Base-by-base conservation (phyloP, 1,140 invertebrate species). In the Diorhabda sublineata region DNA sequence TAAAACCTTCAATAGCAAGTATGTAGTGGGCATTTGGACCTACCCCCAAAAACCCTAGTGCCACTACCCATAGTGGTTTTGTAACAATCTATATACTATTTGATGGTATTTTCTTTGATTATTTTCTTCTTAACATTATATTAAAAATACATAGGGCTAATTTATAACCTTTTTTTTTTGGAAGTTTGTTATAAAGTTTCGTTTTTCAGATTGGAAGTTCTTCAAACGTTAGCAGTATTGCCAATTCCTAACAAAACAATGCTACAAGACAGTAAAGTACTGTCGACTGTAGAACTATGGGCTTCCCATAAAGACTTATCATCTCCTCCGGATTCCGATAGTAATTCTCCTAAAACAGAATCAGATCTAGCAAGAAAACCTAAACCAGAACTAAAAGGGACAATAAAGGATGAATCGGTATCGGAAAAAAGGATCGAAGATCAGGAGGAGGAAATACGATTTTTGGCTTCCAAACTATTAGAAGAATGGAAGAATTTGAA, bases 211-310 rank as follows among this genome's bases (percentile, higher is more conserved):
- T 73, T 88, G 61, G 88, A 90, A 74, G 89, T 96, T 73, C 80
- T 97, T n/a, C 87, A 91, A 72, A 92, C 92, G 0, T 81, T 95
- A 52, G 88, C 90, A 64, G 87, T 89, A 59, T 84, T 98, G 64
- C 95, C 96, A 4, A 96, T 98, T 68, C 89, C 92, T 2, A 97
- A 97, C 81, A 96, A 94, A 81, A 97, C 93, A 0, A 92, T 96
- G 83, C 83, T 98, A 2, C 90, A 92, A 78, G 95, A 98, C 74
- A 96, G 93, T 76, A 95, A 96, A 78, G 91, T 98, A 60, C 86
- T 89, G 75, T 89, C 85, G 41, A 87, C 93, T 11, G 90, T 98
- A 58, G 89, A 96, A 79, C 88, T 89, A 74, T 96, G 94, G 94
- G 83, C 88, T 2, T 82, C 79, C 71, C 70, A 77, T 42, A 81